phyloP scores from a whole-genome alignment of 1,140 invertebrate species.

The Megalopta genalis region DNA sequence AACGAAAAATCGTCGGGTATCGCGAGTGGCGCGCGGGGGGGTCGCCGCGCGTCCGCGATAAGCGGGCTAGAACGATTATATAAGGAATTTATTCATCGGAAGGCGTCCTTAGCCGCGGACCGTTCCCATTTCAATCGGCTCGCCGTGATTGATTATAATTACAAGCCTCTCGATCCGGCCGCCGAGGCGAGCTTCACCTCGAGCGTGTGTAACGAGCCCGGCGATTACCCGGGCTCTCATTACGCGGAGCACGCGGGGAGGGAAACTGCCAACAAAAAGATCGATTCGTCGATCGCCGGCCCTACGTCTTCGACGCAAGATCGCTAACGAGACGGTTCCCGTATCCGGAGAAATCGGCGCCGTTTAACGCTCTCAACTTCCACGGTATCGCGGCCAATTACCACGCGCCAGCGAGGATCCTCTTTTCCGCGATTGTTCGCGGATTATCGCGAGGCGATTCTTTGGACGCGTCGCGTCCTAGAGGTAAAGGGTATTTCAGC shows the following conservation, averaged over 20 bases:
- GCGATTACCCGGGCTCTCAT: neutral
- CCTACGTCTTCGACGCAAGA: neutral
- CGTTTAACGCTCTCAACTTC: too few species aligned
- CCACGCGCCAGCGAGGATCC: too few species aligned
- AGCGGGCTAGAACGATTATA: neutral
- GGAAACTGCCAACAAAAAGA: neutral
- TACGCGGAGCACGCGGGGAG: too few species aligned
- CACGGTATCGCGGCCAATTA: too few species aligned
- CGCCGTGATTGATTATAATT: neutral
- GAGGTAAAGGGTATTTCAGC: too few species aligned
- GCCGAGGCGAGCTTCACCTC: neutral
- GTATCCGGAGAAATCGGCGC: too few species aligned
- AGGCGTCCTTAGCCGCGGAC: neutral
- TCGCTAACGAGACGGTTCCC: too few species aligned
- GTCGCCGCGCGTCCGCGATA: neutral
- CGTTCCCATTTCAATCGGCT: neutral
- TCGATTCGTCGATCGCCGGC: neutral
- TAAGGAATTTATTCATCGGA: neutral
- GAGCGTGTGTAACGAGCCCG: neutral
- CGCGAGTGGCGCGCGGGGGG: neutral
- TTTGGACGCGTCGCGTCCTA: too few species aligned
- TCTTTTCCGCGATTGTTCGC: too few species aligned
- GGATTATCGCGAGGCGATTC: too few species aligned
- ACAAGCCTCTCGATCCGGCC: neutral
- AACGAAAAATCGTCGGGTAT: neutral